Evolutionary conservation across 2,888 invertebrate genomes (phyloP), one percentile per base, ranked within the genome.

Genomic region (Scaptomyza cyrtandrae): DNA sequence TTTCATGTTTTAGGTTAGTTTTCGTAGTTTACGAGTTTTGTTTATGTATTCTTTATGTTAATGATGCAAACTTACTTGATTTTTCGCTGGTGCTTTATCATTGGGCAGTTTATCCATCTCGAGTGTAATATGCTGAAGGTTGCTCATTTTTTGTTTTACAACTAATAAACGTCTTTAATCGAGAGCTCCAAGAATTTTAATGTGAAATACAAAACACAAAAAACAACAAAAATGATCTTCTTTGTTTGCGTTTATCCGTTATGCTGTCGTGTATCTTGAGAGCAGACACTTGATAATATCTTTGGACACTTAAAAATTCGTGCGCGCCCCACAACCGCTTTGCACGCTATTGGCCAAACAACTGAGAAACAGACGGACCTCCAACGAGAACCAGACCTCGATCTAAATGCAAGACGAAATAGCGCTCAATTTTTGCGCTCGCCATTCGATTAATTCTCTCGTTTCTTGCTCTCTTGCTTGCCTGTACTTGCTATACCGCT

Each of bases 291-390:
- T 71, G 64, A 63, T 61, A 46, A 58, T 62, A 66, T 78, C 61
- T 37, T 43, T 41, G 6, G 45, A 45, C 7, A 19, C 11, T 58
- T 43, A 78, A 83, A 83, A 46, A 83, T 35, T 80, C 74, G 71
- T 72, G 86, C 78, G 81, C 60, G 44, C n/a, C 55, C 27, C 27
- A 52, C 66, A 58, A 80, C 82, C 62, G 70, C 37, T 58, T 66
- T 24, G 74, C 70, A 83, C 84, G 86, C 79, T 78, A 67, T 80
- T 78, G 49, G 56, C 48, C 57, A 58, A 46, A 44, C 69, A 74
- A 83, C 86, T 86, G 79, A 59, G 54, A 39, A 13, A 29, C 10
- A 11, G 13, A 14, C 31, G 19, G n/a, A 31, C 39, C 7, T 3
- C 37, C 19, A 52, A 24, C 11, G 31, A 39, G 44, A 58, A 14